These are phyloP conservation scores for Antennarius striatus DNA, from an alignment of 2,113 vertebrate genomes.

Conservation along the genomic window DNA sequence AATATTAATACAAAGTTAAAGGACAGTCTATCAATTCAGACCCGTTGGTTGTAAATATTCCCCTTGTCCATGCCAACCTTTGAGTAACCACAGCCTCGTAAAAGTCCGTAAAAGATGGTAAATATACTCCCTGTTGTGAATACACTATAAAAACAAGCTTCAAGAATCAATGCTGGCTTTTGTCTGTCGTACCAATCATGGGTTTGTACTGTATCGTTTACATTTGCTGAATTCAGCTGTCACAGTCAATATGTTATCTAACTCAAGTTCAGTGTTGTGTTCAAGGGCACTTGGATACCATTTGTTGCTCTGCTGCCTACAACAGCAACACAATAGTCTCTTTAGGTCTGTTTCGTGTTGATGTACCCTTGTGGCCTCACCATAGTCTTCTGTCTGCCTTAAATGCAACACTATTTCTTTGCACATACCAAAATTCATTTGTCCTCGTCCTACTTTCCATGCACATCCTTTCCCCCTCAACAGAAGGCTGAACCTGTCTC, in stretches of 20 bases:
- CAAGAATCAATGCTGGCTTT: too few relatives aligned
- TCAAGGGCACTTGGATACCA: slow-evolving; percentile 10
- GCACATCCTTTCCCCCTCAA: slow-evolving; percentile 28
- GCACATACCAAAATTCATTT: slow-evolving; percentile 28
- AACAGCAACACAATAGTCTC: not conserved
- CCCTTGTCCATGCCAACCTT: too few relatives aligned
- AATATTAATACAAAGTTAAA: too few relatives aligned
- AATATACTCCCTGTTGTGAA: too few relatives aligned
- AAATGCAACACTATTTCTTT: slow-evolving; percentile 17
- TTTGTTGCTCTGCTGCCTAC: not conserved
- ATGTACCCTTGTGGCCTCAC: not conserved
- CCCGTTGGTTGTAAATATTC: too few relatives aligned
- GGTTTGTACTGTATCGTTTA: not conserved
- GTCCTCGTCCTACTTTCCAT: slow-evolving; percentile 38
- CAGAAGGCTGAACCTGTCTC: slow-evolving; percentile 52
- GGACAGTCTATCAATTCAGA: too few relatives aligned
- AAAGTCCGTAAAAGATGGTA: too few relatives aligned
- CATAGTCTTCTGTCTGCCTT: slow-evolving; percentile 14
- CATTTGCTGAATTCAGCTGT: slow-evolving; percentile 7
- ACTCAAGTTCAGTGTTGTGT: not conserved
- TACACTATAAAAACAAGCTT: too few relatives aligned
- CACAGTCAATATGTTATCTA: not conserved
- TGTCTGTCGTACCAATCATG: too few relatives aligned
- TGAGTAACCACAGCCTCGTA: too few relatives aligned
- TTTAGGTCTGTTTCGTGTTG: not conserved